A percentile compares a stretch with the other conserved stretches of the same genome.
Conservation (phyloP, 2,888 invertebrate species). For the Falcaria lacertinaria region DNA sequence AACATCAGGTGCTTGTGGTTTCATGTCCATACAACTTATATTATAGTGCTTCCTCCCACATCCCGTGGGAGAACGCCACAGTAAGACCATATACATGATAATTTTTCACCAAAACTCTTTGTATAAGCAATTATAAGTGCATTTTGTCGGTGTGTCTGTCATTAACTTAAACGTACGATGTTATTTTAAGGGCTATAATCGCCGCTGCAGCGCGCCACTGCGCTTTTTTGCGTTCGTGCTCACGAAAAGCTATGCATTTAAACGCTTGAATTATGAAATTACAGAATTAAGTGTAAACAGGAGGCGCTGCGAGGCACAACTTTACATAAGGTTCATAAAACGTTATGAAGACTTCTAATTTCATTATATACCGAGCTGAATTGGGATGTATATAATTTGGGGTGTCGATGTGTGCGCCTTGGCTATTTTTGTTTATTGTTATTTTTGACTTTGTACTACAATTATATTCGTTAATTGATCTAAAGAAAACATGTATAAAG, state of each 20-base stretch:
- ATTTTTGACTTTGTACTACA: neutral
- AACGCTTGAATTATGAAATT: slow-evolving; percentile 79
- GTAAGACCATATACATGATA: slow-evolving; percentile 60
- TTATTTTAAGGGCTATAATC: slow-evolving; percentile 78
- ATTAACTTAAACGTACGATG: slow-evolving; percentile 80
- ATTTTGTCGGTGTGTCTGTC: slow-evolving; percentile 77
- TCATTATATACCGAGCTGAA: too few species aligned
- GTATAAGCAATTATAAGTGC: slow-evolving; percentile 76
- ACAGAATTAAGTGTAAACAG: slow-evolving; percentile 74
- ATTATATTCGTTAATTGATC: neutral
- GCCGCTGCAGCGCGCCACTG: slow-evolving; percentile 62
- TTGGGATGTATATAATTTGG: neutral
- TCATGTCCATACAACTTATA: slow-evolving; percentile 2
- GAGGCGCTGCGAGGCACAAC: slow-evolving; percentile 33
- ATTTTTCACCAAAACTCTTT: slow-evolving; percentile 76
- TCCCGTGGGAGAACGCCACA: slow-evolving; percentile 50
- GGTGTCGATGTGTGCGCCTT: neutral
- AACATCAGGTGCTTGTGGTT: neutral
- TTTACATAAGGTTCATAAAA: slow-evolving; percentile 1
- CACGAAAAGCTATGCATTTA: slow-evolving; percentile 79
- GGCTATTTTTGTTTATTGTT: neutral
- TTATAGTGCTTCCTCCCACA: slow-evolving; percentile 20
- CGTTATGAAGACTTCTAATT: too few species aligned
- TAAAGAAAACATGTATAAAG: neutral
- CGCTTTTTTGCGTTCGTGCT: slow-evolving; percentile 62